Conservation (phyloP, 2,113 vertebrate genomes). For the Podarcis cretensis region DNA sequence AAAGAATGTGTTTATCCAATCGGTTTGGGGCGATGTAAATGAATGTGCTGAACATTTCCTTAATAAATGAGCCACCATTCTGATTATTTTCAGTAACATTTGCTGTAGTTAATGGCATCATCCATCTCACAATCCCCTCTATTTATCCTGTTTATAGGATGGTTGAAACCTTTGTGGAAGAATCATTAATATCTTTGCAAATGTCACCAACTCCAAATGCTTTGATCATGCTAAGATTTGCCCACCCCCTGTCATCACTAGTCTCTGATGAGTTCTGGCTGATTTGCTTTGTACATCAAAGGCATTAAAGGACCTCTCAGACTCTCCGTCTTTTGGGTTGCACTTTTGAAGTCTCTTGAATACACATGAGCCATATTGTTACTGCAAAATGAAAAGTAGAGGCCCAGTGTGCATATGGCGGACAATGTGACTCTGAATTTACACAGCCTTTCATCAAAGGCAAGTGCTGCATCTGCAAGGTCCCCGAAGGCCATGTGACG, state of each 20-base stretch:
- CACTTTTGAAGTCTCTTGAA: conserved; percentile 75
- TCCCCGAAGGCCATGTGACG: conserved; percentile 15
- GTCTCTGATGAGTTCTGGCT: conserved; percentile 78
- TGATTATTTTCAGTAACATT: conserved; percentile 69
- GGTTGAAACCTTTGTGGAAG: conserved; percentile 71
- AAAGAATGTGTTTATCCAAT: conserved; percentile 33
- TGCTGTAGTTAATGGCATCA: conserved; percentile 66
- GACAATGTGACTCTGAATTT: conserved; percentile 48
- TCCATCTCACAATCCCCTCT: conserved; percentile 66
- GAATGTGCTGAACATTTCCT: conserved; percentile 40
- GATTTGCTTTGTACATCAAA: conserved; percentile 84
- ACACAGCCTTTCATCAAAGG: conserved; percentile 54
- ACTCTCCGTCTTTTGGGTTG: conserved; percentile 60
- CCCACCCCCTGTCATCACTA: conserved; percentile 76
- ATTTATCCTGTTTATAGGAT: conserved; percentile 75
- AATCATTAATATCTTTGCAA: conserved; percentile 81
- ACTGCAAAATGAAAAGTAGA: conserved; percentile 49
- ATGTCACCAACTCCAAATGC: conserved; percentile 75
- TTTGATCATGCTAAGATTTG: conserved; percentile 81
- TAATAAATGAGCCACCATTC: conserved; percentile 63
- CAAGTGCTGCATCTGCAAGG: background rate
- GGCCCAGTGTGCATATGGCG: conserved; percentile 33
- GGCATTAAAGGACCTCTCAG: conserved; percentile 73
- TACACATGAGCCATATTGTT: conserved; percentile 70
- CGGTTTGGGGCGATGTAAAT: conserved; percentile 62